Evolutionary conservation across 2,888 invertebrate genomes (phyloP).

Genomic region (Oscheius myriophilus): DNA sequence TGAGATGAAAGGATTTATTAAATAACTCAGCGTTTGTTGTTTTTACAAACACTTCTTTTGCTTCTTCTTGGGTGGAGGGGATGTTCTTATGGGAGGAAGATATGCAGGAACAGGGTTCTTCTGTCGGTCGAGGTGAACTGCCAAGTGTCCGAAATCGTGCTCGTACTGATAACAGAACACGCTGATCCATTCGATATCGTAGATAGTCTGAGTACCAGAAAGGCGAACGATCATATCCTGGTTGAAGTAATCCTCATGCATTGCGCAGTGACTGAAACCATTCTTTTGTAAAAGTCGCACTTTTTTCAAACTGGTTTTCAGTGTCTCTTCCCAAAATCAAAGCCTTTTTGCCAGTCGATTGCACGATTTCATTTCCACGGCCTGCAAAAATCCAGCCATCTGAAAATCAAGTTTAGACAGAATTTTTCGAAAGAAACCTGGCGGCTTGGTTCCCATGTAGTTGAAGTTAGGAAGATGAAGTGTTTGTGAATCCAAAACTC

Average conservation of each 20-base stretch:
- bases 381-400: conserved; percentile 67
- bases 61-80: conserved; percentile 20
- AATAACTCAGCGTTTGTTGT: no score
- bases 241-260: conserved; percentile 57
- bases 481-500: conserved; percentile 62
- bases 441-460: conserved; percentile 64
- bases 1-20: no score
- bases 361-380: conserved; percentile 48
- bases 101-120: conserved; percentile 58
- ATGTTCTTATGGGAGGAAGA: conserved; percentile 50
- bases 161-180: conserved; percentile 57
- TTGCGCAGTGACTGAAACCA: conserved; percentile 59
- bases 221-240: conserved; percentile 55
- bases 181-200: conserved; percentile 62
- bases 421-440: conserved; percentile 44
- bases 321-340: conserved; percentile 57
- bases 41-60: conserved; percentile 3
- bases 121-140: conserved; percentile 46
- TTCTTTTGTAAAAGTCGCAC: background rate
- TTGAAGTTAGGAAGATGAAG: conserved; percentile 54
- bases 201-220: conserved; percentile 55
- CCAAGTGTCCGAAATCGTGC: conserved; percentile 64
- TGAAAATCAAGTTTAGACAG: conserved; percentile 31
- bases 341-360: conserved; percentile 59
- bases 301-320: conserved; percentile 36